Evolutionary conservation across 2,113 vertebrate genomes (phyloP), one percentile per base, ranked within the genome.

Genomic region (Collichthys lucidus): DNA sequence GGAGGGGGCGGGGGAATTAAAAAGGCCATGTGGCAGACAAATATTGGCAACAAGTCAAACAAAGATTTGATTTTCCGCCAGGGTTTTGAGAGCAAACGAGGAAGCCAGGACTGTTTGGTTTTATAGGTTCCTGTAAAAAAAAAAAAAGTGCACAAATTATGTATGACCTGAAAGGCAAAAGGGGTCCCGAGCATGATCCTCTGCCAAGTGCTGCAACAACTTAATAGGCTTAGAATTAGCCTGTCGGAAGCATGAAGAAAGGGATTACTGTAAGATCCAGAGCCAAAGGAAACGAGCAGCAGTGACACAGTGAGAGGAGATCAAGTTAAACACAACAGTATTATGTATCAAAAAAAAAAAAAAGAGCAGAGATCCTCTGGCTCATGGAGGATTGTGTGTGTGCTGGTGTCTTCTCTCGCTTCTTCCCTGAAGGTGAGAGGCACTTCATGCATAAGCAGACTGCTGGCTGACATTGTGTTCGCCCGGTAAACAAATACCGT

Each of bases 211-310:
- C 87, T 67, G 78, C 77, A 88, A 92, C 79, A 87, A 89, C 89
- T 77, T 91, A 94, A 92, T 87, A 93, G 90, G 91, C 90, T 94
- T 93, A 93, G 87, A 69, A 90, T 86, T 73, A 86, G 90, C 83
- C 82, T 85, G 90, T 90, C 78, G 77, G 79, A 86, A 86, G 90
- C 85, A 86, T 88, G 90, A 81, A 85, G 66, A 90, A 92, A 69
- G 80, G 93, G 93, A 93, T 94, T 93, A 93, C 72, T 76, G 74
- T 60, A 59, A 86, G 69, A 92, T 83, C 82, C 86, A 20, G 76
- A 89, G 77, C 82, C 83, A 69, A 73, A 81, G 82, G 88, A 88
- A 75, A 84, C 4, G 70, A 80, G 68, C 74, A 70, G 77, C 79
- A 52, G 73, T 53, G 88, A 89, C 89, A 93, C 86, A 80, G 89